Evolutionary conservation across 1,140 invertebrate species (phyloP).

Genomic region (honey bee (Apis mellifera)): Amel_HAv3.1 CM009934.2:11891001-11891500

Average conservation of each 20-base stretch:
- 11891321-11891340: neutral
- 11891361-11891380: constrained; percentile 22
- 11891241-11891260: constrained; percentile 43
- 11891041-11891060: constrained; percentile 60
- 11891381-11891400: constrained; percentile 64
- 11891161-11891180: constrained; percentile 12
- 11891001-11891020: constrained; percentile 72
- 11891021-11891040: constrained; percentile 73
- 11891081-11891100: constrained; percentile 43
- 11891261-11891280: constrained; percentile 20
- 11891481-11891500: constrained; percentile 83
- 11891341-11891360: neutral
- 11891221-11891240: neutral
- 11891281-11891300: constrained; percentile 33
- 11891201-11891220: constrained; percentile 26
- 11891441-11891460: neutral
- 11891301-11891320: neutral
- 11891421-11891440: constrained; percentile 39
- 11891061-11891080: constrained; percentile 33
- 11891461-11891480: constrained; percentile 16
- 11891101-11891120: constrained; percentile 42
- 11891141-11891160: neutral
- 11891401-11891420: constrained; percentile 79
- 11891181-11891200: constrained; percentile 46
- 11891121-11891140: neutral